Conservation (phyloP, 2,797 vertebrate genomes). For the Coilia nasus region DNA sequence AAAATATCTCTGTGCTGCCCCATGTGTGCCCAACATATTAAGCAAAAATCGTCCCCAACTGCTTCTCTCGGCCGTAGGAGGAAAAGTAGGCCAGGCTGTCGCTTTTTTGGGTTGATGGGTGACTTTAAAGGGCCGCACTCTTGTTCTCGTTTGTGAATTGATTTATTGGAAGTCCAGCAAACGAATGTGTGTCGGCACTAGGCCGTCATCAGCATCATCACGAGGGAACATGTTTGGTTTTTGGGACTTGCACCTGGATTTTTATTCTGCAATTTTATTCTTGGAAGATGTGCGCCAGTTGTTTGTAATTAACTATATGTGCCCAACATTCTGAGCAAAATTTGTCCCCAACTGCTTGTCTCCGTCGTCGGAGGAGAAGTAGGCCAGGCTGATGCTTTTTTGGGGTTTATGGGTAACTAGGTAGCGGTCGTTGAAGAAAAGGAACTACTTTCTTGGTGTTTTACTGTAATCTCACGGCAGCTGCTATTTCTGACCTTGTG, state of each 20-base stretch:
- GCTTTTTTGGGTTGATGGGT: background rate
- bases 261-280: too few relatives aligned
- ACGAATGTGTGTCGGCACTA: too few relatives aligned
- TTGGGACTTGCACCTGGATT: too few relatives aligned
- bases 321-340: background rate
- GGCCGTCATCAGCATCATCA: too few relatives aligned
- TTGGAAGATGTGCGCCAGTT: too few relatives aligned
- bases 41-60: background rate
- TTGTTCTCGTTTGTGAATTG: too few relatives aligned
- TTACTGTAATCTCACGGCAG: background rate
- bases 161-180: too few relatives aligned
- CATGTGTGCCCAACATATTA: background rate
- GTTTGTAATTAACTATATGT: too few relatives aligned
- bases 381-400: background rate
- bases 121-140: too few relatives aligned
- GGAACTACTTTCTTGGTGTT: too few relatives aligned
- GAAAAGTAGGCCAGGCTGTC: background rate
- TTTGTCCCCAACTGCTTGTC: background rate
- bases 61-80: background rate
- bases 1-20: constrained; percentile 25
- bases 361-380: background rate
- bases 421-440: background rate
- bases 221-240: too few relatives aligned
- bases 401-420: background rate
- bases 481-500: background rate